Evolutionary conservation across 1,140 invertebrate species (phyloP), one percentile per base, ranked within the genome.

Genomic region (Neotoxoptera formosana): DNA sequence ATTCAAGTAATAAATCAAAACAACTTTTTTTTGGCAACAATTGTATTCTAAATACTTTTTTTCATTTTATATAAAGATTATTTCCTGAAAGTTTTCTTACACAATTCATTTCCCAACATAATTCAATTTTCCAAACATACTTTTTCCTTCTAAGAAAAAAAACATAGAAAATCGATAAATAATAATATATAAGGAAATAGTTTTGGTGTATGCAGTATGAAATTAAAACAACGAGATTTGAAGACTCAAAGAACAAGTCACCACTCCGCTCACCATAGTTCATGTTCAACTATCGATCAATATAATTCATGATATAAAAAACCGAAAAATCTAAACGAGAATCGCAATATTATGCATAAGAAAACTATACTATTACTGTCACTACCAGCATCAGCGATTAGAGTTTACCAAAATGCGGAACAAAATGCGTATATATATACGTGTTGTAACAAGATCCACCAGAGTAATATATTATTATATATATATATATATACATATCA

Each of bases 71-170:
- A 36, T 6, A 53, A 53, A 53, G 48, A 89, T 89, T 89, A 53
- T 89, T 89, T 89, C 2, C 20, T 34, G 2, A 88, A 88, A 88
- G 47, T 51, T 88, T 88, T 88, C n/a, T 51, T 51, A n/a, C 17
- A 51, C 86, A 88, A 88, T 88, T 51, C n/a, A 88, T 88, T 88
- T 47, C 86, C 86, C 47, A 51, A 88, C 47, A 88, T 88, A 51
- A 88, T 88, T 88, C n/a, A 88, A 48, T 88, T 88, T 88, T 76
- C 1, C 47, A 51, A 88, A 88, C 86, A 47, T 88, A 48, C 47
- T 88, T 88, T 88, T n/a, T 51, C 48, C n/a, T 51, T 87, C 45
- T 20, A n/a, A 20, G 45, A 34, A 87, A 48, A 81, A 53, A 76
- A 76, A 76, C 60, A 76, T 17, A 76, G 17, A 6, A 76, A 76